Evolutionary conservation across 2,888 invertebrate genomes (phyloP).

Genomic region (Tenthredo livida): DNA sequence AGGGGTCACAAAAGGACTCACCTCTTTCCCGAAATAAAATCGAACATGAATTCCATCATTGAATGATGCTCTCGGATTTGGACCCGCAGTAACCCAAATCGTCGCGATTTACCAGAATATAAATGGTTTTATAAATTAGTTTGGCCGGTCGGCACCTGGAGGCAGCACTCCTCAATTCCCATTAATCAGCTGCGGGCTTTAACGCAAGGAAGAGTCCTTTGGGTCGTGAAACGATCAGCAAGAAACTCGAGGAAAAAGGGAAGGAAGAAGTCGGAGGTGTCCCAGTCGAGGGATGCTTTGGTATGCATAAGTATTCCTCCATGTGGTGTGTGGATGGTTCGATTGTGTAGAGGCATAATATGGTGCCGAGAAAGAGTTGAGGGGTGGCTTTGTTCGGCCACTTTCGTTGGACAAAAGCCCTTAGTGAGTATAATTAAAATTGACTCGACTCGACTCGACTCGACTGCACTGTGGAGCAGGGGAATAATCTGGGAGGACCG

Average conservation of each 20-base stretch:
- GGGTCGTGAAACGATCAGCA: constrained; percentile 19
- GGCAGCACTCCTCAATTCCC: constrained; percentile 55
- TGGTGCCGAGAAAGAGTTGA: constrained; percentile 5
- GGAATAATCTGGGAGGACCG: constrained; percentile 27
- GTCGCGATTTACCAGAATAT: constrained; percentile 56
- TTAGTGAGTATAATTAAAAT: constrained; percentile 62
- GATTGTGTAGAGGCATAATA: not conserved
- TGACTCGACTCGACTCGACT: constrained; percentile 57
- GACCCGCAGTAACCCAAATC: not conserved
- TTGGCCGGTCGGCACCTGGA: constrained; percentile 56
- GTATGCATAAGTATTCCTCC: not conserved
- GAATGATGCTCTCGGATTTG: not conserved
- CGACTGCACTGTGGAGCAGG: constrained; percentile 57
- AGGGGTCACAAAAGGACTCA: not conserved
- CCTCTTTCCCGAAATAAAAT: not conserved
- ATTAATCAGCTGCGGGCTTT: constrained; percentile 59
- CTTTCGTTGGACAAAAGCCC: constrained; percentile 57
- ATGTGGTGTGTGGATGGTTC: not conserved
- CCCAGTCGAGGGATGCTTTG: not conserved
- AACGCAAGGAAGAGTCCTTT: constrained; percentile 3
- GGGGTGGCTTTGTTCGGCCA: constrained; percentile 58
- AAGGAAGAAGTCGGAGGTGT: constrained; percentile 19
- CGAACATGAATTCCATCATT: not conserved
- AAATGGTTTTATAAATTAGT: constrained; percentile 65
- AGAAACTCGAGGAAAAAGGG: constrained; percentile 20